Evolutionary conservation across 2,888 invertebrate species (phyloP), one percentile per base, ranked within the genome.

Genomic region (Dorcus parallelipipedus): DNA sequence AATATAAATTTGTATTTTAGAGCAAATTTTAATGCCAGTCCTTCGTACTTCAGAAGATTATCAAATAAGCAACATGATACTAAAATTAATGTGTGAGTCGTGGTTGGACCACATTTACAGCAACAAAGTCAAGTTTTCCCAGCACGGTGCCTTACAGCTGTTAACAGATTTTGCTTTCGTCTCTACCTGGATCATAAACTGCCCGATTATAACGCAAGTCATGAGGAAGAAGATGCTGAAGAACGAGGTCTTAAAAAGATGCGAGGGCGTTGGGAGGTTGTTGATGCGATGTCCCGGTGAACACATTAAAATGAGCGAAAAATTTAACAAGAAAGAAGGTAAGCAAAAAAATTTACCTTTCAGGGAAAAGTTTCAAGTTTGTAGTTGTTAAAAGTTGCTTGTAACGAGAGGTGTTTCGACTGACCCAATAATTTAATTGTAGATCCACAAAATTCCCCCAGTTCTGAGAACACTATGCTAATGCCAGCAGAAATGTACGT

Each of bases 401-500:
- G 14, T 14, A 14, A 1, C 14, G 14, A 14, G 1, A 14, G 14
- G 14, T 14, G 1, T 14, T 14, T 20, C 20, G 20, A 26, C 26
- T 26, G 4, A 3, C 5, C 26, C 4, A 26, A 26, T 33, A 48
- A 59, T 60, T 54, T 52, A 54, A 73, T 72, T 52, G 68, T 78
- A 71, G 84, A 69, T 56, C 71, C 70, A 38, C 80, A 81, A 14
- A 74, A 79, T 1, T 81, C 78, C 0, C 73, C 76, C 8, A 72
- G 75, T 59, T 76, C 78, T 1, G 74, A 77, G 20, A 78, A 78
- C 47, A 74, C 80, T 43, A 83, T 84, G 64, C 76, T 89, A 68
- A 89, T 94, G 86, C 94, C 93, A 0, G 91, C 93, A 0, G 94
- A 94, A 78, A 93, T 94, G 93, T 94, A 93, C 74, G 93, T 94